Percentiles rank a stretch among this genome's conserved stretches.
Conservation (phyloP, 2,797 vertebrate species). For the Ceryle rudis region DNA sequence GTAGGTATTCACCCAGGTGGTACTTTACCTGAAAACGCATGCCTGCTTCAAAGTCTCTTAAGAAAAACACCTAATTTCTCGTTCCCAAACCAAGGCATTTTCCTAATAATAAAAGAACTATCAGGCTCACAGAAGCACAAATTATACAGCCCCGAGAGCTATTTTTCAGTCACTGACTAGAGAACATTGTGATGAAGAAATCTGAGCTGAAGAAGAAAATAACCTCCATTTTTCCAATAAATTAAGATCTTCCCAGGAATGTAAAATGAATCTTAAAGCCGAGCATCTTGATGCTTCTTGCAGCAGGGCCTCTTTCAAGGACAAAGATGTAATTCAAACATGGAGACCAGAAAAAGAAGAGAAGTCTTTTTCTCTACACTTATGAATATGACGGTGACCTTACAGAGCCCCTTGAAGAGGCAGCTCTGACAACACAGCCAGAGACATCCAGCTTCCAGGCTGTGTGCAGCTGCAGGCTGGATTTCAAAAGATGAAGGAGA, state of each 20-base stretch:
- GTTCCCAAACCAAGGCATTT: constrained; percentile 25
- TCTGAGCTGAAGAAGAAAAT: constrained; percentile 56
- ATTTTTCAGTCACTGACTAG: constrained; percentile 30
- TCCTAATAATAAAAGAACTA: constrained; percentile 31
- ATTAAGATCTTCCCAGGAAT: constrained; percentile 25
- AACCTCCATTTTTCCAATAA: constrained; percentile 52
- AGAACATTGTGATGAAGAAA: constrained; percentile 36
- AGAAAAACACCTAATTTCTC: constrained; percentile 34
- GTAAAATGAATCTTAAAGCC: constrained; percentile 16
- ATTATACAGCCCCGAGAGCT: constrained; percentile 15
- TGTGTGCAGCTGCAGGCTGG: neutral
- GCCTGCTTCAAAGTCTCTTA: neutral
- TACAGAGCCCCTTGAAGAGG: constrained; percentile 5
- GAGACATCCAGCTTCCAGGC: constrained; percentile 42
- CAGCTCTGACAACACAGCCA: neutral
- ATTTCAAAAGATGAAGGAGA: neutral
- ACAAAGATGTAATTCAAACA: constrained; percentile 52
- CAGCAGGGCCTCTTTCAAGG: constrained; percentile 11
- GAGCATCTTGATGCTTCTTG: constrained; percentile 28
- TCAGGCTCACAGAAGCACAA: neutral
- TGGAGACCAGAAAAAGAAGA: neutral
- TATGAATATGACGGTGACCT: constrained; percentile 26
- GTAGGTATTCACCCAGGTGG: neutral
- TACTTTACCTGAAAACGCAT: neutral
- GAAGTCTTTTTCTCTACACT: neutral